A percentile compares a stretch with the other conserved stretches of the same genome.
These are phyloP conservation scores for Eubucco bourcierii DNA, from an alignment of 2,113 vertebrate species.

Conservation along the genomic window DNA sequence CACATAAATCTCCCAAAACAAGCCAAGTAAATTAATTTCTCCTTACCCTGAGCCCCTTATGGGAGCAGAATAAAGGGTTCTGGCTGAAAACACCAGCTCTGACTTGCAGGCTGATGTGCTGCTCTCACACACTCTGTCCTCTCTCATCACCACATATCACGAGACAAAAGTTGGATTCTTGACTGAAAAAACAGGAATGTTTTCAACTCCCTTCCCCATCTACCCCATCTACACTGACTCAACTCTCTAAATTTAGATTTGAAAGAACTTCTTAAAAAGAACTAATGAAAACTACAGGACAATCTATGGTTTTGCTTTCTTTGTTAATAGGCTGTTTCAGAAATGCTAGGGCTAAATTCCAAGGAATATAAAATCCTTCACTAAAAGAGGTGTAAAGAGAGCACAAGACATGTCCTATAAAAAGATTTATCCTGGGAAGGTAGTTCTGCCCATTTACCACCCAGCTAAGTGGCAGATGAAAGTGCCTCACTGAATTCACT, in stretches of 20 bases:
- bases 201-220: neutral
- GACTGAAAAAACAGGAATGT: neutral
- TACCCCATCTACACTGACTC: neutral
- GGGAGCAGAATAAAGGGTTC: neutral
- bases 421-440: neutral
- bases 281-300: neutral
- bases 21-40: neutral
- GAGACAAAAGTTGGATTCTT: neutral
- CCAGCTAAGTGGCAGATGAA: neutral
- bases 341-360: neutral
- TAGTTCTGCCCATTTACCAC: neutral
- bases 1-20: neutral
- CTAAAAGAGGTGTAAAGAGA: neutral
- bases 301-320: neutral
- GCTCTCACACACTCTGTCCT: neutral
- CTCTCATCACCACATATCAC: neutral
- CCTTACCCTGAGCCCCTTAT: rapidly evolving
- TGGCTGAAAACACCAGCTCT: neutral
- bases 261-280: neutral
- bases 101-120: neutral
- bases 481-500: neutral
- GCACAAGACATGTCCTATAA: neutral
- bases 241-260: neutral
- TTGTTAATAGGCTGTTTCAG: neutral
- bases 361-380: neutral